phyloP scores from a whole-genome alignment of 2,888 invertebrate species.

The Omphaloscelis lunosa region DNA sequence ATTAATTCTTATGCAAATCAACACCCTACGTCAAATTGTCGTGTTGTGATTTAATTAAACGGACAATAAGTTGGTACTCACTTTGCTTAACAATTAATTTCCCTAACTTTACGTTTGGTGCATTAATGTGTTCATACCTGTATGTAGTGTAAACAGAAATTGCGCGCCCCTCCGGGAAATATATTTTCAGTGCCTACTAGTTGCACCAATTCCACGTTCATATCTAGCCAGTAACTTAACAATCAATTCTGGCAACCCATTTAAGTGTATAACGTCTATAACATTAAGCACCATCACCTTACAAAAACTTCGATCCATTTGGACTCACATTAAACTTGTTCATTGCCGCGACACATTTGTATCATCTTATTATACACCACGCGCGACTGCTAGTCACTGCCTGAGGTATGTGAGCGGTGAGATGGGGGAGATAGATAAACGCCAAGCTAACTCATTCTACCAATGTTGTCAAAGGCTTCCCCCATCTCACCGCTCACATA shows the following conservation, averaged over 20 bases:
- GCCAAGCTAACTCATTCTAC: too few species aligned
- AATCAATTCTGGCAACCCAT: background rate
- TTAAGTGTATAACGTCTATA: background rate
- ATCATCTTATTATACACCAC: background rate
- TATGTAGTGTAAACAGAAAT: conserved; percentile 61
- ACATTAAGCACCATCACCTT: background rate
- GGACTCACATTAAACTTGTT: background rate
- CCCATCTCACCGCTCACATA: too few species aligned
- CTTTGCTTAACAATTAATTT: background rate
- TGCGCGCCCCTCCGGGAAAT: background rate
- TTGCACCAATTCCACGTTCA: too few species aligned
- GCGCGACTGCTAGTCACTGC: too few species aligned
- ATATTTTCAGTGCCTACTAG: background rate
- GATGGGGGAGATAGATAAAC: too few species aligned
- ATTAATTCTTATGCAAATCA: background rate
- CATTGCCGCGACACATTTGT: background rate
- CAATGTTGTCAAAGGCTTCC: too few species aligned
- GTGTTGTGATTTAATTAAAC: background rate
- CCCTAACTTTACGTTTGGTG: conserved; percentile 18
- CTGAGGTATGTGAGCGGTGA: too few species aligned
- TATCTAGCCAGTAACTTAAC: too few species aligned
- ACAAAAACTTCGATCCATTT: too few species aligned
- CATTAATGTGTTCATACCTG: conserved; percentile 64
- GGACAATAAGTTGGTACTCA: background rate
- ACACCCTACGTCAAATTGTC: background rate